Evolutionary conservation across 1,140 invertebrate genomes (phyloP).

Genomic region (Melanaphis sacchari): DNA sequence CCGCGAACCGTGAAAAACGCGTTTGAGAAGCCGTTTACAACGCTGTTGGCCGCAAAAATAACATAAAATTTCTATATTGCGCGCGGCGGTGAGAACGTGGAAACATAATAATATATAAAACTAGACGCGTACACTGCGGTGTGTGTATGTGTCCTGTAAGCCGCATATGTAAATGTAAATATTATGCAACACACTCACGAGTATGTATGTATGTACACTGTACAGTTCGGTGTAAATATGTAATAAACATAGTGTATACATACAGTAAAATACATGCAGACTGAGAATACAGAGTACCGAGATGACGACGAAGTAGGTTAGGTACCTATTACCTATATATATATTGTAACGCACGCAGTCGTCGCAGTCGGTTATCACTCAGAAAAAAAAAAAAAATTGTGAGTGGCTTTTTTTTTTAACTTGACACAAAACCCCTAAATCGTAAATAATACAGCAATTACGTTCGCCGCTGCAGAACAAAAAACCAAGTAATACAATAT

Average conservation of each 20-base stretch:
- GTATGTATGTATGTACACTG: too few species aligned
- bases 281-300: background rate
- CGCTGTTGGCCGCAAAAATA: background rate
- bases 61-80: background rate
- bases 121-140: background rate
- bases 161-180: background rate
- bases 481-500: background rate
- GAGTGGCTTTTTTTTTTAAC: background rate
- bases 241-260: background rate
- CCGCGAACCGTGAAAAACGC: background rate
- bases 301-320: background rate
- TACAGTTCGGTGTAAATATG: background rate
- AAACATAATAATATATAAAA: background rate
- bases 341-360: background rate
- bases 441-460: background rate
- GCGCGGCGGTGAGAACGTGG: background rate
- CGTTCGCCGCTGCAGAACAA: background rate
- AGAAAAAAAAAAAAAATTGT: background rate
- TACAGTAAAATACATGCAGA: too few species aligned
- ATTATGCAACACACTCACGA: background rate
- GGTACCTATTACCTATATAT: background rate
- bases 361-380: background rate
- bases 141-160: background rate
- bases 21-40: constrained; percentile 9
- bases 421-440: background rate